Percentiles rank a stretch among this genome's conserved stretches.
phyloP scores from a whole-genome alignment of 1,140 invertebrate genomes.

The Cydia fagiglandana region DNA sequence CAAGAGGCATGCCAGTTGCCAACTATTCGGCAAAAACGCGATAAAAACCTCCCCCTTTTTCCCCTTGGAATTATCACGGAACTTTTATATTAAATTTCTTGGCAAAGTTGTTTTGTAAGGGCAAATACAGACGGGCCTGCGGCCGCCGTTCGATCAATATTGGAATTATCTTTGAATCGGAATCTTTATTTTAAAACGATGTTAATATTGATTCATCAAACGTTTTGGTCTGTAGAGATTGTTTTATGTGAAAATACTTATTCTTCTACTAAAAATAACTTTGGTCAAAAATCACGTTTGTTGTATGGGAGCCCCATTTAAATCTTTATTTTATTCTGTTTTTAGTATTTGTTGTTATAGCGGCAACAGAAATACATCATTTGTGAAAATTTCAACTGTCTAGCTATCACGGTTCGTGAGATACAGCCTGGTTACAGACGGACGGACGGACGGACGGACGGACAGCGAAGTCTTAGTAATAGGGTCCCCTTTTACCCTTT shows the following conservation, averaged over 20 bases:
- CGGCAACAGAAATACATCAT: too few species aligned
- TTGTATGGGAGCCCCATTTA: too few species aligned
- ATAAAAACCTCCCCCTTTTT: conserved; percentile 34
- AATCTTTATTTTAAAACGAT: not conserved
- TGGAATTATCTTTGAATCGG: not conserved
- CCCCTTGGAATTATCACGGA: conserved; percentile 37
- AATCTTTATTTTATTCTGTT: too few species aligned
- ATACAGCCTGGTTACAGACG: too few species aligned
- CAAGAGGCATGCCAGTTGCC: not conserved
- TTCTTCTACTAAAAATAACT: too few species aligned
- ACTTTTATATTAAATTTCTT: conserved; percentile 45
- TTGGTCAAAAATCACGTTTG: too few species aligned
- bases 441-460: too few species aligned
- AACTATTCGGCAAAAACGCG: conserved; percentile 23
- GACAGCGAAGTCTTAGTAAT: too few species aligned
- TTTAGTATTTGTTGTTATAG: too few species aligned
- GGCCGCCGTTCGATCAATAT: not conserved
- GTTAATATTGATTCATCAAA: not conserved
- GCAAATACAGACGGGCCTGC: conserved; percentile 27
- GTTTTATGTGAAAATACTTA: not conserved
- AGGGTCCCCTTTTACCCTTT: too few species aligned
- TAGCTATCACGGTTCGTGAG: too few species aligned
- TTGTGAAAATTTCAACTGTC: too few species aligned
- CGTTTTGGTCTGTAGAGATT: not conserved
- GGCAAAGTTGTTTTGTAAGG: conserved; percentile 36